These are phyloP conservation scores for Athrips mouffetella DNA, from an alignment of 2,888 invertebrate species.

Conservation along the genomic window DNA sequence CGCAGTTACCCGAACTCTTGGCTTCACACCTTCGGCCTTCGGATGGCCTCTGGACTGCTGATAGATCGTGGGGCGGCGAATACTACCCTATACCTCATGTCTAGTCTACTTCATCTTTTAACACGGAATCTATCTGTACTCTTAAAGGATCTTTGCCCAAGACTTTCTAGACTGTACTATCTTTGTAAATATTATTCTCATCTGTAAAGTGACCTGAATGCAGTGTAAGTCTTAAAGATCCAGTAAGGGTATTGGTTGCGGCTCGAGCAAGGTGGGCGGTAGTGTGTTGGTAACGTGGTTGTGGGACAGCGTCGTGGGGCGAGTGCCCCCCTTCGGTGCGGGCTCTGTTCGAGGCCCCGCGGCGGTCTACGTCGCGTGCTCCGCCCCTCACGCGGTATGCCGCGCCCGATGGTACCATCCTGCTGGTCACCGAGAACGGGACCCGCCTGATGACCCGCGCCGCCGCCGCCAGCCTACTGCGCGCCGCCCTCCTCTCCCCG, in stretches of 20 bases:
- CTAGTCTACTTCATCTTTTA: slow-evolving; percentile 54
- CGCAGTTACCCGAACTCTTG: slow-evolving; percentile 78
- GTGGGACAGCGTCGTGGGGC: slow-evolving; percentile 74
- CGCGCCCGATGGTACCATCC: slow-evolving; percentile 80
- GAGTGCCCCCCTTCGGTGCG: slow-evolving; percentile 74
- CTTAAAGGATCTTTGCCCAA: slow-evolving; percentile 47
- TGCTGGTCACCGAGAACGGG: slow-evolving; percentile 82
- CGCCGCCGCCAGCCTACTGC: slow-evolving; percentile 74
- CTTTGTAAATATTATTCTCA: not conserved
- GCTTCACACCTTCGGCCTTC: slow-evolving; percentile 75
- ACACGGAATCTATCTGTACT: slow-evolving; percentile 53
- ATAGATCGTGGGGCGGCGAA: slow-evolving; percentile 58
- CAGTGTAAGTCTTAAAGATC: slow-evolving; percentile 6
- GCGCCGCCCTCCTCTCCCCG: slow-evolving; percentile 76
- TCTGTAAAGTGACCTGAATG: too few relatives aligned
- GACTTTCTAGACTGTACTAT: not conserved
- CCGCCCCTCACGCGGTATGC: slow-evolving; percentile 80
- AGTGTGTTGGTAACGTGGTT: slow-evolving; percentile 70
- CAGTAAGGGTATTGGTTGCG: slow-evolving; percentile 16
- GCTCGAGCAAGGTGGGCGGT: slow-evolving; percentile 33
- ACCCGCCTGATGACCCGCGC: slow-evolving; percentile 77
- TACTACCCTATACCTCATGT: slow-evolving; percentile 51
- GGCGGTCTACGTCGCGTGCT: slow-evolving; percentile 60
- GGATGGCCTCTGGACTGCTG: slow-evolving; percentile 56
- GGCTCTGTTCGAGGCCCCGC: slow-evolving; percentile 74